Evolutionary conservation across 2,888 invertebrate species (phyloP).

Genomic region (Sarcophaga caerulescens): DNA sequence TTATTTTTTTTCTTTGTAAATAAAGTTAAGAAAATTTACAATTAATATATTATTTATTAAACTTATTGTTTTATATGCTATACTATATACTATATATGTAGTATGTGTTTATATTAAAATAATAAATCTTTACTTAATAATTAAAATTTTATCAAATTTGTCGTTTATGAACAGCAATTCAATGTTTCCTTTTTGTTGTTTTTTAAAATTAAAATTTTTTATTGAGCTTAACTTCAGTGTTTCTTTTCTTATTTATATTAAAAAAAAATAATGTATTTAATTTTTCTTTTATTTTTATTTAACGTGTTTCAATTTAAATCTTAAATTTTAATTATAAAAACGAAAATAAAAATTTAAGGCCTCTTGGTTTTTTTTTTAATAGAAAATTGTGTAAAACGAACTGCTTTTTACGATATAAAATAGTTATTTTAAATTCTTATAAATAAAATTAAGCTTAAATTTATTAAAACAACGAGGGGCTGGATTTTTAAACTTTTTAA

Average conservation of each 20-base stretch:
- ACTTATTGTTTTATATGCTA: too few relatives aligned
- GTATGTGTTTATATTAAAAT: too few relatives aligned
- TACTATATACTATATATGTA: too few relatives aligned
- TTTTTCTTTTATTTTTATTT: conserved; percentile 54
- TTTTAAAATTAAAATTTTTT: conserved; percentile 53
- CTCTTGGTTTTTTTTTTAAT: conserved; percentile 45
- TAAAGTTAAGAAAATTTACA: too few relatives aligned
- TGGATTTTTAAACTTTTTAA: background rate
- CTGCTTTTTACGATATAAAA: conserved; percentile 48
- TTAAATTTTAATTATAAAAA: conserved; percentile 19
- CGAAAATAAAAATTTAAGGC: conserved; percentile 47
- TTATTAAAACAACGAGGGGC: background rate
- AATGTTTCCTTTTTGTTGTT: background rate
- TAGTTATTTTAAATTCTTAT: conserved; percentile 47
- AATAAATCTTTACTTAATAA: background rate
- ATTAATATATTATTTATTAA: too few relatives aligned
- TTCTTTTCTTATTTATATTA: conserved; percentile 48
- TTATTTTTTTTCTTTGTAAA: conserved; percentile 30
- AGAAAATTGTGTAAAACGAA: background rate
- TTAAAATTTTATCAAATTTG: conserved; percentile 33
- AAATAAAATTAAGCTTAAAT: conserved; percentile 26
- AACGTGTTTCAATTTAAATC: conserved; percentile 16
- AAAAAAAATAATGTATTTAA: conserved; percentile 45
- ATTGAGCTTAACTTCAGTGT: conserved; percentile 1
- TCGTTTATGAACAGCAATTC: conserved; percentile 76